Percentiles rank a stretch among this genome's conserved stretches.
These are phyloP conservation scores for Planococcus citri DNA, from an alignment of 1,140 invertebrate species.

Conservation along the genomic window DNA sequence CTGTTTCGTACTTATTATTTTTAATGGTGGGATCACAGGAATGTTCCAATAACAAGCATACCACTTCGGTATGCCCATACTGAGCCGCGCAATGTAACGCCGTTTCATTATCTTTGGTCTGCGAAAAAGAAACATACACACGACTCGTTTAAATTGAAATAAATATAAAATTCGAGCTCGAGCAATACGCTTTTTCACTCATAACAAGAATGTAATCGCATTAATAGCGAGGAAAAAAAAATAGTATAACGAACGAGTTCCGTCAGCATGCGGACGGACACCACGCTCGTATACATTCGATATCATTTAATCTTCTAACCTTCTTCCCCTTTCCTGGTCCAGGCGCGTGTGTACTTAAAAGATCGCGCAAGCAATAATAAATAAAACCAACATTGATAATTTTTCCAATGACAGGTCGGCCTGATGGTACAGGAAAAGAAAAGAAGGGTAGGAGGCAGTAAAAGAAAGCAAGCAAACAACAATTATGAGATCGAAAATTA, in stretches of 20 bases:
- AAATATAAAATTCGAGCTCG: neutral
- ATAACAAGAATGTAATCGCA: neutral
- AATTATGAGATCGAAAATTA: neutral
- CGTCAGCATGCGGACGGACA: neutral
- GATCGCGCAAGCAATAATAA: no score
- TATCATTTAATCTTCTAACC: no score
- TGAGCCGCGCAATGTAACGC: slow-evolving; percentile 88
- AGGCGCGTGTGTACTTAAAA: no score
- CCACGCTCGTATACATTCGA: no score
- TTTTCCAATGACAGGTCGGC: no score
- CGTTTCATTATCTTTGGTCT: slow-evolving; percentile 89
- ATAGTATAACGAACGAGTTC: neutral
- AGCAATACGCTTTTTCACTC: neutral
- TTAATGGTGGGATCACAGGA: slow-evolving; percentile 80
- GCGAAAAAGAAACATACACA: slow-evolving; percentile 32
- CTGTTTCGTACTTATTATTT: slow-evolving; percentile 79
- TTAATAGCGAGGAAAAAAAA: no score
- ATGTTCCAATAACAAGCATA: slow-evolving; percentile 69
- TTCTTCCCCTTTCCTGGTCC: no score
- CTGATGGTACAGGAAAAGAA: neutral
- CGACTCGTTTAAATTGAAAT: neutral
- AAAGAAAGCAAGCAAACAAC: no score
- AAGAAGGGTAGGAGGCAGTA: no score
- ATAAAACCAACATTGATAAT: no score
- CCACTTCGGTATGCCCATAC: slow-evolving; percentile 83